A percentile compares a stretch with the other conserved stretches of the same genome.
Conservation (phyloP, 1,140 invertebrate genomes). For the Meloidogyne chitwoodi region DNA sequence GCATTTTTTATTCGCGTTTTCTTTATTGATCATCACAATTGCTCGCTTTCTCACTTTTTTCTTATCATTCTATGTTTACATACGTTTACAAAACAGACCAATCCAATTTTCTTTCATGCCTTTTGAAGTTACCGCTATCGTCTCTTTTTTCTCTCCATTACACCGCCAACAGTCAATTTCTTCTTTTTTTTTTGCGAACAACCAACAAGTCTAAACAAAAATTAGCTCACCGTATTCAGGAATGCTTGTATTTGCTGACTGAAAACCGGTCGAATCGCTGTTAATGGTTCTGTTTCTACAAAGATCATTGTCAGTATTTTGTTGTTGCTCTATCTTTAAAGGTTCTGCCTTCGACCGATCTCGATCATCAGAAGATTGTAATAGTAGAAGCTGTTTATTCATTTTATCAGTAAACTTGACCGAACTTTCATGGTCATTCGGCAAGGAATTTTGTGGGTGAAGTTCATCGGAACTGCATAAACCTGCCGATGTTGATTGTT, state of each 20-base stretch:
- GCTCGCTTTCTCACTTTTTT: neutral
- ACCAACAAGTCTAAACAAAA: neutral
- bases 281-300: neutral
- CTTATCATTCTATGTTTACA: neutral
- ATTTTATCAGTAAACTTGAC: neutral
- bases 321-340: neutral
- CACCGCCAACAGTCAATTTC: neutral
- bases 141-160: neutral
- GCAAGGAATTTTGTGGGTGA: neutral
- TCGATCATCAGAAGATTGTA: neutral
- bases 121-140: neutral
- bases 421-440: neutral
- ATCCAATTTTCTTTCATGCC: neutral
- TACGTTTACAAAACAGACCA: neutral
- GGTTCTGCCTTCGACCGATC: neutral
- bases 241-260: neutral
- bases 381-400: neutral
- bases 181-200: neutral
- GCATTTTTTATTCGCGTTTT: neutral
- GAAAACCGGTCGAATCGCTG: neutral
- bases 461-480: neutral
- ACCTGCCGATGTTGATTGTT: neutral
- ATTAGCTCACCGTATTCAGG: neutral
- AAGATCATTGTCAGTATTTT: neutral
- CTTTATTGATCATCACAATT: neutral